Percentiles rank a stretch among this genome's conserved stretches.
Conservation (phyloP, 2,113 vertebrate species). For the Corydoras sp. region DNA sequence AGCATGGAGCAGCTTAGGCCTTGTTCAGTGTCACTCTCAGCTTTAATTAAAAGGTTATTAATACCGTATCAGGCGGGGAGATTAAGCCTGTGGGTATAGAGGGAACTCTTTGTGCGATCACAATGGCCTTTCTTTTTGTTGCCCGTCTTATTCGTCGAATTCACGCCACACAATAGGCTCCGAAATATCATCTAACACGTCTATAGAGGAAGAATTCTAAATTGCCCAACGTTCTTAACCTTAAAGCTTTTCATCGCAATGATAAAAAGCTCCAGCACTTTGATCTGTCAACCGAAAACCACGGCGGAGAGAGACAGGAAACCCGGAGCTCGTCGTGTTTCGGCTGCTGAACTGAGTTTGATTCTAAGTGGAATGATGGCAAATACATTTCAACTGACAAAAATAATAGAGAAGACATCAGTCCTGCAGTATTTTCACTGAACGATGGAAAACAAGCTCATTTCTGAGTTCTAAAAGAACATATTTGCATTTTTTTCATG, state of each 20-base stretch:
- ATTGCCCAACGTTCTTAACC: conserved; percentile 37
- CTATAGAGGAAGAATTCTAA: conserved; percentile 39
- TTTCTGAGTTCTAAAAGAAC: too few species aligned
- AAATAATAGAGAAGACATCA: too few species aligned
- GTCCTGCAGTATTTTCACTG: too few species aligned
- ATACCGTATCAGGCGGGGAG: conserved; percentile 45
- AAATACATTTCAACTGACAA: too few species aligned
- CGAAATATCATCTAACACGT: conserved; percentile 42
- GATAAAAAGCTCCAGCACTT: conserved; percentile 33
- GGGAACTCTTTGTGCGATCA: conserved; percentile 41
- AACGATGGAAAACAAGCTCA: too few species aligned
- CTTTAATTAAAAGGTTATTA: conserved; percentile 56
- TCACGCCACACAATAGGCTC: conserved; percentile 39
- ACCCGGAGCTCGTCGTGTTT: conserved; percentile 6
- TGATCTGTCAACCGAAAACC: conserved; percentile 38
- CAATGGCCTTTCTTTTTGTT: conserved; percentile 38
- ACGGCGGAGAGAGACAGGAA: conserved; percentile 17
- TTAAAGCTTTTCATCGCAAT: conserved; percentile 39
- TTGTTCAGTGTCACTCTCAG: conserved; percentile 45
- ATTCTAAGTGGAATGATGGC: too few species aligned
- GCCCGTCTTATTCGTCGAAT: conserved; percentile 42
- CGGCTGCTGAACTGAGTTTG: too few species aligned
- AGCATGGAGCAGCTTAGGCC: conserved; percentile 35
- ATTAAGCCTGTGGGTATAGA: conserved; percentile 44
- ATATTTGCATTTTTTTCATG: too few species aligned